Base-by-base conservation (phyloP, 2,888 invertebrate species). In the Mystacides longicornis region DNA sequence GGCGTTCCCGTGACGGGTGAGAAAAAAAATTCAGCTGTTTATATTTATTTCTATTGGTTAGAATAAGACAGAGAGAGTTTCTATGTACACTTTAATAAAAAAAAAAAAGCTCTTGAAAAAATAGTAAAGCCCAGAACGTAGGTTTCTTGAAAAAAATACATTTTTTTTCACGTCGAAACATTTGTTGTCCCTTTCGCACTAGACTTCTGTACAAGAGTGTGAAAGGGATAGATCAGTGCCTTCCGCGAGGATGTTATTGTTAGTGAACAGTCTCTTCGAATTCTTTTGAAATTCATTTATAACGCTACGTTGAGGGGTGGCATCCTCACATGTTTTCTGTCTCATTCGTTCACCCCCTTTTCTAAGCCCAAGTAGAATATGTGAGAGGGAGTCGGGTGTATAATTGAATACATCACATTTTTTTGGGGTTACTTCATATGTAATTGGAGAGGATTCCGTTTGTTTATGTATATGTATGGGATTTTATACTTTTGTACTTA, bases 321-420 rank as follows among this genome's bases (percentile, higher is more conserved):
- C 49, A 49, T 27, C 31, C 47, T 27, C n/a, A 23, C 50, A 22
- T 31, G 42, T 37, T 33, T 20, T 33, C 31, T 27, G 51, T 53
- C 53, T 55, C 55, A 19, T 16, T 57, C 56, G 19, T 45, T 22
- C 53, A 27, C 50, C 49, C 53, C 31, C 45, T 20, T 43, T 51
- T 53, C 27, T 16, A 11, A 20, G 21, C 45, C 46, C 54, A 54
- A 57, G 54, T 47, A 53, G 52, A 46, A 56, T 51, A 56, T 4
- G 54, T 42, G 27, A 19, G 53, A 60, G 51, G 3, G 56, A 51
- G 56, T 54, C 46, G 37, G 45, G 23, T 23, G 19, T 27, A 45
- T 45, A 20, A 45, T 45, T 37, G 37, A 37, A 37, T 37, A 37
- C 16, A 37, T 37, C 37, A 37, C 37, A 37, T 37, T 37, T 37